Conservation (phyloP, 2,888 invertebrate species). For the Abscondita cerata region DNA sequence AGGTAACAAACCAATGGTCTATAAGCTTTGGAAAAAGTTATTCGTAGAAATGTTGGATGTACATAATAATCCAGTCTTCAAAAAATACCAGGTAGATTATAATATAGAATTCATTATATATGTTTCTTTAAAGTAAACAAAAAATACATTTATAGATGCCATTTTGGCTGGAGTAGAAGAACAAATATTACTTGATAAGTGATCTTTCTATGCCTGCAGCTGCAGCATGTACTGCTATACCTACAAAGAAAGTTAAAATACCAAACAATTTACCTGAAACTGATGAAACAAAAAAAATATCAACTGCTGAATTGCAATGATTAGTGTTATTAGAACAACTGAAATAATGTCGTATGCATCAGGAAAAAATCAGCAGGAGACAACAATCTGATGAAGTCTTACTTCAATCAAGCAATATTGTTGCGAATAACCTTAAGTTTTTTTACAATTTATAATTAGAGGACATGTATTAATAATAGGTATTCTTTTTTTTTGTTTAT, state of each 20-base stretch:
- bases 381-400: background rate
- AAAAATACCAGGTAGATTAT: background rate
- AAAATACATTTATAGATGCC: background rate
- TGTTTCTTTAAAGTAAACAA: no score
- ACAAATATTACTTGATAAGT: no score
- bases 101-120: background rate
- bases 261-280: conserved; percentile 1
- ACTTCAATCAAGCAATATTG: background rate
- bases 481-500: conserved; percentile 4
- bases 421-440: background rate
- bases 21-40: conserved; percentile 1
- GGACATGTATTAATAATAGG: background rate
- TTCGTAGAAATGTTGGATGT: background rate
- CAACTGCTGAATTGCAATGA: conserved; percentile 1
- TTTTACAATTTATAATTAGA: no score
- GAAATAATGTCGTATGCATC: background rate
- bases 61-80: no score
- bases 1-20: conserved; percentile 1
- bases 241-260: conserved; percentile 1
- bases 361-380: background rate
- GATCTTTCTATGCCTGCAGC: no score
- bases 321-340: no score
- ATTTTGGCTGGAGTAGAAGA: background rate
- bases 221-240: background rate
- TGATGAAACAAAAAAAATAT: conserved; percentile 3